phyloP scores from a whole-genome alignment of 2,797 vertebrate species.

The Tiaroga cobitis region DNA sequence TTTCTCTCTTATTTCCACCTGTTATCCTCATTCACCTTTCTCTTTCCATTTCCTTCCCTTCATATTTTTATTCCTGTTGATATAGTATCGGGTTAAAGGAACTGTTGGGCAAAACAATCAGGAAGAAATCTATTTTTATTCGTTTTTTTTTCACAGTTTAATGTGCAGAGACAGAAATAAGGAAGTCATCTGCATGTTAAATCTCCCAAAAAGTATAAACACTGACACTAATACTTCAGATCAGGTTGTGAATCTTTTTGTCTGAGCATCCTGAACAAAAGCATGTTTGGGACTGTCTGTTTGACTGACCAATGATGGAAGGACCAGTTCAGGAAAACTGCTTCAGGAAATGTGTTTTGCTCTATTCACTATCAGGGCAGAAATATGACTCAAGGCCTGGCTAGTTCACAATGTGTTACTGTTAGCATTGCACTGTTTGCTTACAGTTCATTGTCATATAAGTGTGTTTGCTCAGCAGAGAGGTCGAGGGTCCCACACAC shows the following conservation, averaged over 20 bases:
- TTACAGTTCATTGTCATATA: slow-evolving; percentile 15
- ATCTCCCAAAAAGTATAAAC: neutral
- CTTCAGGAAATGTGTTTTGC: neutral
- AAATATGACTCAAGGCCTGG: neutral
- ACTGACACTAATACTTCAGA: neutral
- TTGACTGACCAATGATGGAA: neutral
- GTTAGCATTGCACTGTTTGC: neutral
- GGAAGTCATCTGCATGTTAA: neutral
- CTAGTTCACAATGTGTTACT: neutral
- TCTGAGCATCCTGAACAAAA: neutral
- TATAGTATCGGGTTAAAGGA: neutral
- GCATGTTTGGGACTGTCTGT: neutral
- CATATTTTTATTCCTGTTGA: neutral
- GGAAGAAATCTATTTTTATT: neutral
- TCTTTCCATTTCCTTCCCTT: neutral
- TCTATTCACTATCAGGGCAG: neutral
- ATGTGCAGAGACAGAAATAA: too few relatives aligned
- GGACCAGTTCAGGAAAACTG: neutral
- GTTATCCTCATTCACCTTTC: neutral
- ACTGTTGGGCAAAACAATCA: neutral
- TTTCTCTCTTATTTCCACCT: neutral
- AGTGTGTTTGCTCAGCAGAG: slow-evolving; percentile 32
- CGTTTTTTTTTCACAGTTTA: neutral
- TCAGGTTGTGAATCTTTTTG: slow-evolving; percentile 6
- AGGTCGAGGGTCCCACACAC: neutral